Percentiles rank a stretch among this genome's conserved stretches.
Conservation (phyloP, 2,113 vertebrate genomes). For the Tragelaphus strepsiceros region DNA sequence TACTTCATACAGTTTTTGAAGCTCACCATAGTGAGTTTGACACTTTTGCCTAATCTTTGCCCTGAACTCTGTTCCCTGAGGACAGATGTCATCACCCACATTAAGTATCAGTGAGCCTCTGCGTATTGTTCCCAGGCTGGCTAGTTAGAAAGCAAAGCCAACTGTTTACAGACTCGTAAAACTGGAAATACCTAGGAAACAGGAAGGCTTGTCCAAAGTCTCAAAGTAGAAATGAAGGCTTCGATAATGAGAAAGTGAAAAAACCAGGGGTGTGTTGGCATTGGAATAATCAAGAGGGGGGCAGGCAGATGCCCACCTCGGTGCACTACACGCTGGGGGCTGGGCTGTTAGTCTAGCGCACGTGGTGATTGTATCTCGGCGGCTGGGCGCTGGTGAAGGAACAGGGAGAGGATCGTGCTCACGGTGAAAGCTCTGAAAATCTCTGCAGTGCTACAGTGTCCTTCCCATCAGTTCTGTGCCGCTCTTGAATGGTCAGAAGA, state of each 20-base stretch:
- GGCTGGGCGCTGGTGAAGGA: not conserved
- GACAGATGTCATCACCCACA: not conserved
- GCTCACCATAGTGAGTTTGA: not conserved
- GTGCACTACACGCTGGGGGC: accelerated
- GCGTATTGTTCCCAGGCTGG: not conserved
- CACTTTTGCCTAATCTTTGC: not conserved
- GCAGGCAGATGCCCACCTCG: not conserved
- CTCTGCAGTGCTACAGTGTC: not conserved
- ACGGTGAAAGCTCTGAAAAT: not conserved
- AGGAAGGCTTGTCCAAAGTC: not conserved
- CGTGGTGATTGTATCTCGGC: accelerated
- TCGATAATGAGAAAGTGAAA: not conserved
- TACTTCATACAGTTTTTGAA: not conserved
- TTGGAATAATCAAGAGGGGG: not conserved
- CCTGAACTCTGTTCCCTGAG: not conserved
- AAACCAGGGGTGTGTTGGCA: no score
- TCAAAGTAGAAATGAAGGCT: not conserved
- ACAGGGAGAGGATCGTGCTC: accelerated
- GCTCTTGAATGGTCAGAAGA: not conserved
- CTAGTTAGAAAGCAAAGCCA: not conserved
- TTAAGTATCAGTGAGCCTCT: not conserved
- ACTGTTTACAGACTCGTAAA: not conserved
- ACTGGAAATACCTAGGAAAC: not conserved
- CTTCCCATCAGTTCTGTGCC: not conserved
- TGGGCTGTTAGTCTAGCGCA: accelerated